phyloP scores from a whole-genome alignment of 1,140 invertebrate genomes.

The Eriosoma lanigerum region DNA sequence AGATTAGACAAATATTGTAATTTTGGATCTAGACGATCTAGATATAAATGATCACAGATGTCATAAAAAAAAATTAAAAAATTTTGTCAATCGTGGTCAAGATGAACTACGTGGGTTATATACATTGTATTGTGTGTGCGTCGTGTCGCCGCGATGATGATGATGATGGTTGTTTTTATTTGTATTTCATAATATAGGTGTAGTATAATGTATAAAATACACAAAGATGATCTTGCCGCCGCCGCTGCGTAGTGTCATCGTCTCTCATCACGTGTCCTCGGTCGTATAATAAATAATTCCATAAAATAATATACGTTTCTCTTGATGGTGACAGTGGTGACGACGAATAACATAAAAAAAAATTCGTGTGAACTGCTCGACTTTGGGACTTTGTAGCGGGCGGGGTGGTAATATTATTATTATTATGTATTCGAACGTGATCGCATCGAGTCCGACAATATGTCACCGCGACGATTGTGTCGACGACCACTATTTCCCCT shows the following conservation, averaged over 20 bases:
- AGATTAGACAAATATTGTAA: too few species aligned
- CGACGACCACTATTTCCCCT: background rate
- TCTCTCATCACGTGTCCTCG: background rate
- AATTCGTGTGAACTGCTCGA: constrained; percentile 35
- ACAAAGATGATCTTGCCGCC: background rate
- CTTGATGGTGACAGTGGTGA: background rate
- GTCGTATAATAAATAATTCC: background rate
- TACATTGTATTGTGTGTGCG: too few species aligned
- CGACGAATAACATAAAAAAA: background rate
- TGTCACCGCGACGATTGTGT: constrained; percentile 15
- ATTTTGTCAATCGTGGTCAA: too few species aligned
- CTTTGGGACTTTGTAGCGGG: background rate
- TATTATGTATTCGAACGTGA: constrained; percentile 4
- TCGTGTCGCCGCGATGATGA: too few species aligned
- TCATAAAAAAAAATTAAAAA: too few species aligned
- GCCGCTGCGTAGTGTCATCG: background rate
- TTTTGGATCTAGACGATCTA: too few species aligned
- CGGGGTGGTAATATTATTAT: background rate
- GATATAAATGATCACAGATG: too few species aligned
- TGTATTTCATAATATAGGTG: background rate
- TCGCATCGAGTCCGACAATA: constrained; percentile 25
- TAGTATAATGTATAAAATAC: background rate
- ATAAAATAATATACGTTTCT: constrained; percentile 14
- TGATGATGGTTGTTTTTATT: background rate
- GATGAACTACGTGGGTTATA: too few species aligned